phyloP scores from a whole-genome alignment of 2,797 vertebrate species.

The Telmatherina bonti region DNA sequence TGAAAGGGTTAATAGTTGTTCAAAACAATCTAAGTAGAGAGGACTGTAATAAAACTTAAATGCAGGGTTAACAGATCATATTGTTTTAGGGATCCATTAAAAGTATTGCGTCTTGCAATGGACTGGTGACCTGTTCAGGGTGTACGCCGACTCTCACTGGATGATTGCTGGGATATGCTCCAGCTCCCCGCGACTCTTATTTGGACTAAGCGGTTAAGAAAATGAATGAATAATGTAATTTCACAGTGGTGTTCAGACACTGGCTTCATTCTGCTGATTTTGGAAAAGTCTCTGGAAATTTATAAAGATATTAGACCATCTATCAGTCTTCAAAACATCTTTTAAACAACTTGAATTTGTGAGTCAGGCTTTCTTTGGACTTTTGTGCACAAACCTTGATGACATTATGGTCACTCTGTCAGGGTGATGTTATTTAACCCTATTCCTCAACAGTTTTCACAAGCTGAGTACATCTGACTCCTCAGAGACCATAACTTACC shows the following conservation, averaged over 20 bases:
- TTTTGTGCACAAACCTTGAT: background rate
- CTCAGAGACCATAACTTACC: slow-evolving; percentile 1
- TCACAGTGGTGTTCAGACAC: background rate
- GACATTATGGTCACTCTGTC: background rate
- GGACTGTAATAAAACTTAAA: background rate
- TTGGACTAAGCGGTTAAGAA: too few relatives aligned
- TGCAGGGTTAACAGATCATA: background rate
- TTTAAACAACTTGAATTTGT: background rate
- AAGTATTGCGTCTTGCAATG: too few relatives aligned
- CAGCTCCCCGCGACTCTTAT: too few relatives aligned
- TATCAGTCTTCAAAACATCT: background rate
- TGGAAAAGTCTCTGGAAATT: background rate
- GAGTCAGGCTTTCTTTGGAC: background rate
- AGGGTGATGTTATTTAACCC: slow-evolving; percentile 1
- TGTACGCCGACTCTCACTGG: too few relatives aligned
- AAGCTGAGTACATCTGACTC: background rate
- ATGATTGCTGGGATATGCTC: too few relatives aligned
- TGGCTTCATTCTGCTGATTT: background rate
- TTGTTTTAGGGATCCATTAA: background rate
- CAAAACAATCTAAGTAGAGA: background rate
- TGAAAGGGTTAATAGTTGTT: background rate
- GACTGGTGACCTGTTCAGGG: too few relatives aligned
- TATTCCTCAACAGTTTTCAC: background rate
- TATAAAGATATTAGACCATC: background rate
- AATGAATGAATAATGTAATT: too few relatives aligned